These are phyloP conservation scores for Lycocorax pyrrhopterus DNA, from an alignment of 2,113 vertebrate species.

Conservation along the genomic window DNA sequence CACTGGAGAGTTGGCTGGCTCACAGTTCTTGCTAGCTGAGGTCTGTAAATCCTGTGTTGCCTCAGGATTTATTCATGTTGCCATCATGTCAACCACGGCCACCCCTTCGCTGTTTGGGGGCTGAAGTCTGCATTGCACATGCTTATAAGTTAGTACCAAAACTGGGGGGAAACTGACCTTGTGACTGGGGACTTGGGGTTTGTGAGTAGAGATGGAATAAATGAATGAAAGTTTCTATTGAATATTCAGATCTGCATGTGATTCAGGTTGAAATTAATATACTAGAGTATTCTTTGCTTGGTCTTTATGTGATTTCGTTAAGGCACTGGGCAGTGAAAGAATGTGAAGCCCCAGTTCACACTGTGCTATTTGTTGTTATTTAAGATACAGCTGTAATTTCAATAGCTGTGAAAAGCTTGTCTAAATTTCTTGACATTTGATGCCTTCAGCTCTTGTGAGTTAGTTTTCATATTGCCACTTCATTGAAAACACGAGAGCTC, in stretches of 20 bases:
- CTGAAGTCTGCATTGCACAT: background rate
- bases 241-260: background rate
- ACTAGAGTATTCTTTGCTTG: background rate
- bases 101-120: background rate
- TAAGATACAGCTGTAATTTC: background rate
- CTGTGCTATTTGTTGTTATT: background rate
- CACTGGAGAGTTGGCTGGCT: background rate
- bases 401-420: background rate
- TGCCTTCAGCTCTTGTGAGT: background rate
- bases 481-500: background rate
- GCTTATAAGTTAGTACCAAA: background rate
- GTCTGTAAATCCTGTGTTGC: background rate
- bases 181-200: accelerated
- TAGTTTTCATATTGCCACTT: background rate
- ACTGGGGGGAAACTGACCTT: background rate
- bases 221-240: background rate
- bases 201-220: background rate
- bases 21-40: accelerated
- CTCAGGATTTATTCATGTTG: background rate
- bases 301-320: background rate
- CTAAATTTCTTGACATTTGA: background rate
- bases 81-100: background rate
- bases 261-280: background rate
- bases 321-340: background rate
- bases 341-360: background rate